Conservation (phyloP, 2,888 invertebrate genomes). For the Nomada ruficornis region DNA sequence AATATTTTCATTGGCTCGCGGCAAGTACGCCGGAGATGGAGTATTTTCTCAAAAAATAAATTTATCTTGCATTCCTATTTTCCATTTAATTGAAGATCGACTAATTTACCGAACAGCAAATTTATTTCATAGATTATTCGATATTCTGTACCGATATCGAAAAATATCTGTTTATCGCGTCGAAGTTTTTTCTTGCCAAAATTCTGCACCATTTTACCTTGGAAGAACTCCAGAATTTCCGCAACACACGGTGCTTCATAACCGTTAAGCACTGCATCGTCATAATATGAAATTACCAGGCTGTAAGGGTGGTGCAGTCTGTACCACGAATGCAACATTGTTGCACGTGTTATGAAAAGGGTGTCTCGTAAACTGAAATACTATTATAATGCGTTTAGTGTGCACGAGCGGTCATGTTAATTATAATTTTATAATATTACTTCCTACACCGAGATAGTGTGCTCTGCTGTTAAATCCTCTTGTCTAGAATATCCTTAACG, state of each 20-base stretch:
- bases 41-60: conserved; percentile 1
- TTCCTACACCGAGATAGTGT: neutral
- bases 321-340: conserved; percentile 22
- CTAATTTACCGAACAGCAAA: no score
- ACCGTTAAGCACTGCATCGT: conserved; percentile 34
- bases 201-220: neutral
- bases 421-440: conserved; percentile 40
- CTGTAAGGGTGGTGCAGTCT: conserved; percentile 23
- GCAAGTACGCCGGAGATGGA: neutral
- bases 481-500: conserved; percentile 20
- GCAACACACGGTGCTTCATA: conserved; percentile 13
- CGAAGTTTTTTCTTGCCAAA: neutral
- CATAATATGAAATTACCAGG: conserved; percentile 41
- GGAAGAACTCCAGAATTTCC: conserved; percentile 17
- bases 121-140: no score
- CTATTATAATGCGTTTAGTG: conserved; percentile 39
- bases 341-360: conserved; percentile 26
- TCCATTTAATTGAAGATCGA: no score
- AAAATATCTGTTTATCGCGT: no score
- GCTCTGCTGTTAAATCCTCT: conserved; percentile 6
- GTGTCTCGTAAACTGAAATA: conserved; percentile 42
- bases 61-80: neutral
- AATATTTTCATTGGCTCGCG: neutral
- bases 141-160: no score
- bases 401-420: conserved; percentile 25